Percentiles rank a stretch among this genome's conserved stretches.
Evolutionary conservation across 2,797 vertebrate genomes (phyloP).

Genomic region (Phaenicophaeus curvirostris): DNA sequence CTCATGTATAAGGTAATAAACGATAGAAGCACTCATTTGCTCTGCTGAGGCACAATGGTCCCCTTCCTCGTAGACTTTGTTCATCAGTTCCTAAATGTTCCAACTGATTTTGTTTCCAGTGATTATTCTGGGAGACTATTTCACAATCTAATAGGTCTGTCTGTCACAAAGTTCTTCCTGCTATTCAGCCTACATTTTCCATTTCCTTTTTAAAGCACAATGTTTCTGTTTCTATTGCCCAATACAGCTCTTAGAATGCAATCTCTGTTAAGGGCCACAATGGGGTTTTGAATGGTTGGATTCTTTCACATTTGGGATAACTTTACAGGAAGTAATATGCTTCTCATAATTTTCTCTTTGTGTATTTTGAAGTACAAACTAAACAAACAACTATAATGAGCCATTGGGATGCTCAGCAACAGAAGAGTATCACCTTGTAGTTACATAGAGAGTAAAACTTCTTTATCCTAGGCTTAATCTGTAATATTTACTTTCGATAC

Average conservation of each 20-base stretch:
- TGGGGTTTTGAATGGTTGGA: not conserved
- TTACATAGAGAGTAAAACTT: not conserved
- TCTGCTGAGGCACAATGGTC: not conserved
- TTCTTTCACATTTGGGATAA: not conserved
- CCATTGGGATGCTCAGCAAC: not conserved
- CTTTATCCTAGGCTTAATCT: not conserved
- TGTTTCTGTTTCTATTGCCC: not conserved
- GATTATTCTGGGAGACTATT: not conserved
- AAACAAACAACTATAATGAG: not conserved
- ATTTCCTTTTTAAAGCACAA: not conserved
- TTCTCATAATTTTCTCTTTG: not conserved
- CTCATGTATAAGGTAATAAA: not conserved
- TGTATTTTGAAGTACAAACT: not conserved
- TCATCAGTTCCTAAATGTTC: not conserved
- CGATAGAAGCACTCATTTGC: not conserved
- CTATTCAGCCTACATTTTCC: not conserved
- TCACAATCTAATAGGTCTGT: not conserved
- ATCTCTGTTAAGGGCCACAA: not conserved
- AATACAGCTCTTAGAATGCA: not conserved
- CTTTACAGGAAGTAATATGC: not conserved
- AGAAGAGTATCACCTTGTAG: not conserved
- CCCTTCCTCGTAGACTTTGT: not conserved
- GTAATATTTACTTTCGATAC: not conserved
- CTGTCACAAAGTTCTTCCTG: not conserved
- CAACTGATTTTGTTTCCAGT: not conserved